Evolutionary conservation across 2,797 vertebrate species (phyloP), one percentile per base, ranked within the genome.

Genomic region (Leptatherina wallacei): DNA sequence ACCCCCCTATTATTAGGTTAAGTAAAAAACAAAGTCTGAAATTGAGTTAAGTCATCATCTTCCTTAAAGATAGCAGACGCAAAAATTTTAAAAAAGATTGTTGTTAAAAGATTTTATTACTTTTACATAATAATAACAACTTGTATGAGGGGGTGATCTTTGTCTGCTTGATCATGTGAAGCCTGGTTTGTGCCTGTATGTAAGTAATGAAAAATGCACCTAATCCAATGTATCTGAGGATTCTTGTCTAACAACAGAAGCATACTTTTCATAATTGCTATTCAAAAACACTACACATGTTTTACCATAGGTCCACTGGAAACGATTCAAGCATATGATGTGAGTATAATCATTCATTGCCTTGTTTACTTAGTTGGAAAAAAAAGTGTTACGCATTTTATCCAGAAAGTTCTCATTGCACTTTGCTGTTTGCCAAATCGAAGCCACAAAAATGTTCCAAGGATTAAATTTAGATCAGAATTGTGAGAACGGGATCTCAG

Each of bases 401-500:
- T 71, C 72, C 56, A 8, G 11, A 79, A 84, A 42, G 33, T 63
- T 84, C 79, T 68, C 76, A 38, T 20, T 77, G 65, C 64, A 80
- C 75, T 74, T 85, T 44, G 6, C 38, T 62, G 64, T 86, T 81
- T 73, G 75, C 82, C 84, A 91, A 87, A 89, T 80, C 71, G 72
- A 68, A 81, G 61, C 70, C 75, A 73, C 67, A 77, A 69, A 81
- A 84, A 76, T 58, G 61, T 84, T 85, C 70, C 67, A 67, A 29
- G 33, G 81, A 85, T 80, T 83, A 85, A 55, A 85, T 85, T 86
- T 78, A 67, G 65, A 80, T 71, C 59, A 52, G 75, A 81, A 75
- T 84, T 82, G 81, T 85, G 81, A 87, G 82, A 87, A 70, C 75
- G 51, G 60, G 67, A 85, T 82, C 76, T 84, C 66, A 78, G 74